Percentiles rank a stretch among this genome's conserved stretches.
These are phyloP conservation scores for Xiphias gladius DNA, from an alignment of 2,113 vertebrate species.

Conservation along the genomic window DNA sequence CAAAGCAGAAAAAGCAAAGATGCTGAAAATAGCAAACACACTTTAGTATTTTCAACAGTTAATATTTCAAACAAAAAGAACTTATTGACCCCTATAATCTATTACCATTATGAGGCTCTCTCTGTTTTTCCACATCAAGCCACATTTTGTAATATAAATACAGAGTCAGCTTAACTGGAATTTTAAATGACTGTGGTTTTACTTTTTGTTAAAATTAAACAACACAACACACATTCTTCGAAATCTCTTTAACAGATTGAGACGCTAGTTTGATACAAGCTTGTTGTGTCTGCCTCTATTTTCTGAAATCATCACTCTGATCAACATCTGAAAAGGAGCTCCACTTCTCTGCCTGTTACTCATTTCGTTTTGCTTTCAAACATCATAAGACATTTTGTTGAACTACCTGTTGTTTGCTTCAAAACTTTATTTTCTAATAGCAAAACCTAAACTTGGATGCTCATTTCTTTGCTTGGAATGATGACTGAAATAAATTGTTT, in stretches of 20 bases:
- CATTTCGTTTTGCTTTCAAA: not conserved
- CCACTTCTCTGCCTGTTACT: not conserved
- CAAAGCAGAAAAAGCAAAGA: constrained; percentile 4
- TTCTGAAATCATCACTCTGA: not conserved
- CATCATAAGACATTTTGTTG: not conserved
- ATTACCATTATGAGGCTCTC: constrained; percentile 14
- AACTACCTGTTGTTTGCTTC: constrained; percentile 2
- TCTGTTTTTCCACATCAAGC: constrained; percentile 45
- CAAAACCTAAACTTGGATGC: not conserved
- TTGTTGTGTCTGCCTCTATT: constrained; percentile 61
- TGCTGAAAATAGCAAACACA: not conserved
- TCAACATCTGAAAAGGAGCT: not conserved
- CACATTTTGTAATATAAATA: constrained; percentile 27
- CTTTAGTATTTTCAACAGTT: not conserved
- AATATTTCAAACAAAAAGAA: constrained; percentile 7
- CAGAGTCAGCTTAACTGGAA: constrained; percentile 15
- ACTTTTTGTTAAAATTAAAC: constrained; percentile 35
- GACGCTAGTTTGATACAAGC: constrained; percentile 38
- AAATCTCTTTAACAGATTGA: constrained; percentile 10
- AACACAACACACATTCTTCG: constrained; percentile 23
- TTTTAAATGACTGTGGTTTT: constrained; percentile 39
- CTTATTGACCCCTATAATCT: constrained; percentile 7
- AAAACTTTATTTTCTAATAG: constrained; percentile 14
- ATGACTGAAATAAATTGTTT: constrained; percentile 48
- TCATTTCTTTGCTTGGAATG: constrained; percentile 2